Percentiles rank a stretch among this genome's conserved stretches.
These are phyloP conservation scores for Procambarus clarkii DNA, from an alignment of 1,140 invertebrate genomes.

Conservation along the genomic window DNA sequence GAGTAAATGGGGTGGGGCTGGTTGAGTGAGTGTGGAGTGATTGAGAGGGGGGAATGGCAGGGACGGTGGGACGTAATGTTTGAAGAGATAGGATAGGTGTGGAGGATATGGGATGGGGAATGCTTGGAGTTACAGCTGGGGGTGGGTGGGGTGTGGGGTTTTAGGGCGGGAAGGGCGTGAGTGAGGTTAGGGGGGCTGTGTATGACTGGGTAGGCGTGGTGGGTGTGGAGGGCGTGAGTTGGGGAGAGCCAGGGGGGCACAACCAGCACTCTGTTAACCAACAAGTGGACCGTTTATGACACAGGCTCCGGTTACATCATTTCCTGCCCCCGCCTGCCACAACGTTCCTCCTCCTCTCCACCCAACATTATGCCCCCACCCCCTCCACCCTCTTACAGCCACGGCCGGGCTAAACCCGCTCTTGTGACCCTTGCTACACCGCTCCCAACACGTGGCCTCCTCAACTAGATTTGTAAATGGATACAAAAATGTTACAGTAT, in stretches of 20 bases:
- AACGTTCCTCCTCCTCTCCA: neutral
- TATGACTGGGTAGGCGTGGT: neutral
- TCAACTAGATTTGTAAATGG: no score
- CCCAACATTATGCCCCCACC: neutral
- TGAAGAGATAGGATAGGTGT: neutral
- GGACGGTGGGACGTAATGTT: neutral
- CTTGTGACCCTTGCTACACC: no score
- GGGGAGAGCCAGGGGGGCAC: neutral
- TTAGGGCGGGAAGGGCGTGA: no score
- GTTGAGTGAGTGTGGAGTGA: no score
- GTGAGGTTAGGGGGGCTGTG: neutral
- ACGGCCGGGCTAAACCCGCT: no score
- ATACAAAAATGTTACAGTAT: no score
- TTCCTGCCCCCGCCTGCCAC: constrained; percentile 22
- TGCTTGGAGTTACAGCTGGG: neutral
- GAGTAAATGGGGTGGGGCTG: no score
- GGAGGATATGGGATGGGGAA: neutral
- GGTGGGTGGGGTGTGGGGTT: no score
- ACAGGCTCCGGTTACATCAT: constrained; percentile 38
- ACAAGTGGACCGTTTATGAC: constrained; percentile 57
- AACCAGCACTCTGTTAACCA: constrained; percentile 43
- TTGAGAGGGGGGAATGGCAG: neutral
- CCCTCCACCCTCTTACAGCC: no score
- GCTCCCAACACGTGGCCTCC: no score
- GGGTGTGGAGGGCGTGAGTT: neutral